Evolutionary conservation across 1,140 invertebrate genomes (phyloP).

Genomic region (Anagrus nilaparvatae): DNA sequence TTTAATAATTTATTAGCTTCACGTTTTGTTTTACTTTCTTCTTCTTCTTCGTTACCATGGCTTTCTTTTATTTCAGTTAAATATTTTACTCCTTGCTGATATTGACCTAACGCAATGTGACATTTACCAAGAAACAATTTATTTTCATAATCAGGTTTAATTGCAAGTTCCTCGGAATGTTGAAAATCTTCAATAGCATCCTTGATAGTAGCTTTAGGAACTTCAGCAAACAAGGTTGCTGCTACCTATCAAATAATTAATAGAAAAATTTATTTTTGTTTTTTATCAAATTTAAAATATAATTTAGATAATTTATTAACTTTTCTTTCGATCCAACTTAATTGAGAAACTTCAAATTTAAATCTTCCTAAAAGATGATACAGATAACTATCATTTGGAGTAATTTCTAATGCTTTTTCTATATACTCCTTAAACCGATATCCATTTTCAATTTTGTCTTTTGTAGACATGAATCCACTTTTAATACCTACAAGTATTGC

Average conservation of each 20-base stretch:
- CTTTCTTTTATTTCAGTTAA: slow-evolving; percentile 43
- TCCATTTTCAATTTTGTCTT: slow-evolving; percentile 62
- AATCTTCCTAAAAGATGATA: slow-evolving; percentile 62
- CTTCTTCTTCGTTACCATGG: slow-evolving; percentile 28
- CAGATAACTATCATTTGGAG: slow-evolving; percentile 53
- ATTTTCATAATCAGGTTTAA: slow-evolving; percentile 58
- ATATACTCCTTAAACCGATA: slow-evolving; percentile 62
- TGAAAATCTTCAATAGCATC: slow-evolving; percentile 59
- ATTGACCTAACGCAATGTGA: slow-evolving; percentile 46
- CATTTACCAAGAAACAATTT: slow-evolving; percentile 60
- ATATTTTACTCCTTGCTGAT: slow-evolving; percentile 47
- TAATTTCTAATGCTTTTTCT: slow-evolving; percentile 54
- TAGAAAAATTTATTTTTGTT: slow-evolving; percentile 6
- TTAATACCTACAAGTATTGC: slow-evolving; percentile 59
- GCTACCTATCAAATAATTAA: slow-evolving; percentile 38
- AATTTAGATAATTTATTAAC: slow-evolving; percentile 30
- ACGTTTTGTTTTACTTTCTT: slow-evolving; percentile 35
- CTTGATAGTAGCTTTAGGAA: slow-evolving; percentile 51
- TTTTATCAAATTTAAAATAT: neutral
- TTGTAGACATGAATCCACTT: slow-evolving; percentile 48
- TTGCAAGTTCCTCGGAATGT: slow-evolving; percentile 51
- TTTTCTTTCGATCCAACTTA: slow-evolving; percentile 63
- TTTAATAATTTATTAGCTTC: slow-evolving; percentile 27
- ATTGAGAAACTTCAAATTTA: slow-evolving; percentile 55
- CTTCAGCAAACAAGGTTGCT: slow-evolving; percentile 54